Evolutionary conservation across 2,888 invertebrate species (phyloP).

Genomic region (Drosophila aldrichi): DNA sequence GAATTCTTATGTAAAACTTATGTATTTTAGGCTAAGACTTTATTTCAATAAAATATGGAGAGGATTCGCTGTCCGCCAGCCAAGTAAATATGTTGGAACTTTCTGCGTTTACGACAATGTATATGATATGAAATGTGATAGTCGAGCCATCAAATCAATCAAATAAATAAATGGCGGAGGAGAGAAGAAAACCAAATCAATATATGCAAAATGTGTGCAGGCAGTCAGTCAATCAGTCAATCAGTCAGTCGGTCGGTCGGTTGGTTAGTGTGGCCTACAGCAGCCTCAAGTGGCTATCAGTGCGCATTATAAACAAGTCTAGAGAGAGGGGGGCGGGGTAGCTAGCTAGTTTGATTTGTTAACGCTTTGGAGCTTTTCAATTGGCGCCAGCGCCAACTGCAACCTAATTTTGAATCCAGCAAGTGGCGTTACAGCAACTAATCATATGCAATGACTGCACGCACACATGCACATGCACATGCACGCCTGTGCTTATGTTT

Average conservation of each 20-base stretch:
- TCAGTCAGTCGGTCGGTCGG: conserved; percentile 28
- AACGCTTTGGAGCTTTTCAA: conserved; percentile 50
- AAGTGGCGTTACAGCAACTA: conserved; percentile 70
- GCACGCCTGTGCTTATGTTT: conserved; percentile 37
- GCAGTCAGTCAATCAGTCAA: conserved; percentile 41
- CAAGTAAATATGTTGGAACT: no score
- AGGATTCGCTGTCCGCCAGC: no score
- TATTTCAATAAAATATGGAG: no score
- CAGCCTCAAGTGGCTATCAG: conserved; percentile 64
- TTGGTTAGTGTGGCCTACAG: conserved; percentile 32
- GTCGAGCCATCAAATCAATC: conserved; percentile 65
- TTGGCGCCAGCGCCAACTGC: conserved; percentile 71
- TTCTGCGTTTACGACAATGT: no score
- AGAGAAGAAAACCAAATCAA: conserved; percentile 60
- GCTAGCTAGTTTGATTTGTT: conserved; percentile 54
- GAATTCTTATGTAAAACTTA: no score
- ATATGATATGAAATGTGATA: conserved; percentile 19
- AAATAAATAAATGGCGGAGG: conserved; percentile 65
- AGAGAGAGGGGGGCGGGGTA: no score
- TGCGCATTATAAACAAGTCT: conserved; percentile 60
- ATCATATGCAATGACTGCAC: conserved; percentile 63
- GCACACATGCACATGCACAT: conserved; percentile 13
- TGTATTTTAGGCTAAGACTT: no score
- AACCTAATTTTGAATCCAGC: conserved; percentile 74
- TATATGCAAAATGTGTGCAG: conserved; percentile 47